phyloP scores from a whole-genome alignment of 2,797 vertebrate species.

The Pangasius krempfi region DNA sequence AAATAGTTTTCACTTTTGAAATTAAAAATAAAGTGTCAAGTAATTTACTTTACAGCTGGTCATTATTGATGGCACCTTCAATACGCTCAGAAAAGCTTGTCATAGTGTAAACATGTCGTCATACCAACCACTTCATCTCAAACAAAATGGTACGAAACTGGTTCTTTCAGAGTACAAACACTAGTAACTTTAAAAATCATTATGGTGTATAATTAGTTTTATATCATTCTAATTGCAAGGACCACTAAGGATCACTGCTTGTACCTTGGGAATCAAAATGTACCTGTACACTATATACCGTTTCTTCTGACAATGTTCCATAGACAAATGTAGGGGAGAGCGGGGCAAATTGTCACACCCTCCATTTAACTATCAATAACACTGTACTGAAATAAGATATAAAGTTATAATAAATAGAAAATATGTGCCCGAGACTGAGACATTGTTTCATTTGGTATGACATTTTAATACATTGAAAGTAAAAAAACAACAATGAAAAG shows the following conservation, averaged over 20 bases:
- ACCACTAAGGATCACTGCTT: not conserved
- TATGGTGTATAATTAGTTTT: not conserved
- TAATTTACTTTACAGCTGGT: not conserved
- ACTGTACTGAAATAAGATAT: not conserved
- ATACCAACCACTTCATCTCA: not conserved
- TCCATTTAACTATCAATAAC: not conserved
- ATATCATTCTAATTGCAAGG: not conserved
- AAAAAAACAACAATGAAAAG: not conserved
- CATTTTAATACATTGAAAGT: not conserved
- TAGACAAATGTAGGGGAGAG: not conserved
- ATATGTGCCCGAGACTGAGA: not conserved
- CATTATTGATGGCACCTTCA: not conserved
- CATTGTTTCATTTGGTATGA: not conserved
- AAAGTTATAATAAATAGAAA: not conserved
- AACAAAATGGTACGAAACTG: not conserved
- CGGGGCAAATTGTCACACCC: not conserved
- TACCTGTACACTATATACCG: not conserved
- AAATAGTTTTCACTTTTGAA: too few relatives aligned
- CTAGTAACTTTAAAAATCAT: not conserved
- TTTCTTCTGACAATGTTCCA: not conserved
- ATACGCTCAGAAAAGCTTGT: not conserved
- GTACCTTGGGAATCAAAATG: not conserved
- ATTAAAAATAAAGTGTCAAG: not conserved
- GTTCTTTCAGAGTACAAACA: not conserved
- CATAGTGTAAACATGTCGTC: too few relatives aligned